Evolutionary conservation across 2,888 invertebrate genomes (phyloP), one percentile per base, ranked within the genome.

Genomic region (Calliopum simillimum): DNA sequence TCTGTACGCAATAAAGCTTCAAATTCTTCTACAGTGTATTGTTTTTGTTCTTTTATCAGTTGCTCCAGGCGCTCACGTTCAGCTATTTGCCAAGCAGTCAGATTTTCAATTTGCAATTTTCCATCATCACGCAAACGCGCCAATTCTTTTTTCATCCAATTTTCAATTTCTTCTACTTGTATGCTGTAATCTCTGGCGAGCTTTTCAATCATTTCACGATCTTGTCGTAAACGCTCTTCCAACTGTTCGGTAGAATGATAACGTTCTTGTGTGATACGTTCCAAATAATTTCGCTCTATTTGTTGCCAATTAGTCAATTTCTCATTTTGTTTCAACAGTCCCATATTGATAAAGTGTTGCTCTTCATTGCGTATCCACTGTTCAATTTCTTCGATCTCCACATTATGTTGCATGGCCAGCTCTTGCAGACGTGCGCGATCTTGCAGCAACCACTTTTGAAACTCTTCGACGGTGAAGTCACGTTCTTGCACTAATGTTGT

Each of bases 241-340:
- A 85, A 72, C 43, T 85, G 84, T 71, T 85, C 84, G 0, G 83
- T 81, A 0, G 85, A 81, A 14, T 84, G 79, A 66, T 82, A 84
- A 56, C 78, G 76, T 58, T 83, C 80, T 49, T 82, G 79, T 0
- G 84, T 80, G 0, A 85, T 77, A n/a, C 80, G 78, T 67, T 82
- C 81, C 0, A 85, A 73, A 70, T 85, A 83, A 21, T 83, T 75
- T 14, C 84, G 81, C 68, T 85, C 84, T 0, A 79, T 79, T 53
- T 82, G 81, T 51, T 85, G 84, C 85, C 85, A 85, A 58, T 81
- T 81, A 43, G 82, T 82, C 0, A 85, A 69, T 58, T 80, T 79
- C 49, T 84, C 85, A 65, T 78, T 82, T 4, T 82, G 83, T 64
- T 82, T 83, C 19, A 85, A 75, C 13, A 85, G 58, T 6, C 84